These are phyloP conservation scores for Tapirus indicus DNA, from an alignment of 2,797 vertebrate species.

Conservation along the genomic window DNA sequence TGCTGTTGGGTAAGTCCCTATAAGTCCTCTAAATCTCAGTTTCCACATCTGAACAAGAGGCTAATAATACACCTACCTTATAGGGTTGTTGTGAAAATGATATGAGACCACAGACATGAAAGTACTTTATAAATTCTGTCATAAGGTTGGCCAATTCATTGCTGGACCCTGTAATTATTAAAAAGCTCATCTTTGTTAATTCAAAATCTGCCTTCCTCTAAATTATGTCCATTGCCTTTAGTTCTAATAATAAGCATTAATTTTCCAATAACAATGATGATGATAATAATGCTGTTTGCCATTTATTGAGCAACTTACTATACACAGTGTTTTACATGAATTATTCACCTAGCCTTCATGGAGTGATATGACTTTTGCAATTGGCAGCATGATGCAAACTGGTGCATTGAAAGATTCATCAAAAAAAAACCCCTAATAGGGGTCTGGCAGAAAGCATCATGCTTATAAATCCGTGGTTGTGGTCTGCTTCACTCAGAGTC, in stretches of 20 bases:
- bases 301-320: conserved; percentile 42
- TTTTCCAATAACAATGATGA: neutral
- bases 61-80: neutral
- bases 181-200: conserved; percentile 20
- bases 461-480: neutral
- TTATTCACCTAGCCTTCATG: neutral
- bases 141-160: neutral
- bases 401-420: neutral
- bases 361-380: neutral
- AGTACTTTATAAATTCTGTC: conserved; percentile 1
- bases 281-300: neutral
- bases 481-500: neutral
- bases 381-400: neutral
- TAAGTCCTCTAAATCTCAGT: neutral
- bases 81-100: neutral
- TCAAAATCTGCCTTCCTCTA: conserved; percentile 4
- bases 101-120: neutral
- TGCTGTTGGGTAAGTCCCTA: neutral
- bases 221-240: neutral
- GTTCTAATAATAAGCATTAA: conserved; percentile 32
- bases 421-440: neutral
- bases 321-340: neutral
- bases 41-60: neutral
- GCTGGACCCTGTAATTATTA: neutral
- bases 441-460: neutral